Base-by-base conservation (phyloP, 2,113 vertebrate species). In the Cynocephalus volans region DNA sequence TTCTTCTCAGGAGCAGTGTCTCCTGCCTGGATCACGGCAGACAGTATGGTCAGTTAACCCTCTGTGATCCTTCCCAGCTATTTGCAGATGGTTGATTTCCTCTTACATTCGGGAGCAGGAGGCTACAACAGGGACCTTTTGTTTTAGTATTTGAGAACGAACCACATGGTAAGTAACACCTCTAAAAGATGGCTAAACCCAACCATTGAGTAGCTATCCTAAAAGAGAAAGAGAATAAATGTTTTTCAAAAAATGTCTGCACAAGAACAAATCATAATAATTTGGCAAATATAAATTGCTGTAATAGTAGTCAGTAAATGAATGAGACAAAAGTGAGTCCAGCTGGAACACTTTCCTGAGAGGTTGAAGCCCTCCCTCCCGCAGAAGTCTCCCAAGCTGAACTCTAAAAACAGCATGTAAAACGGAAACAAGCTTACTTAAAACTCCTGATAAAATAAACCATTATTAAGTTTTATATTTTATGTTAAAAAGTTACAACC, bases 331-430 rank as follows among this genome's bases (percentile, higher is more conserved):
- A 18, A 14, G 50, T 0, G 5, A 45, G 52, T 5, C 24, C 64
- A 15, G 45, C 24, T 15, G 10, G 36, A 17, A 23, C 8, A 1
- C 13, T 58, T 50, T 41, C 36, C 28, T 0, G 0, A 23, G 54
- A 11, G 2, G 3, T 6, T 4, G 6, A 50, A 21, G 33, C 0
- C 15, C 64, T 87, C 31, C 45, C 76, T 50, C 24, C 48, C 58
- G 1, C 8, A 4, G 13, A 50, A 3, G 6, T 19, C 28, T 23
- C 41, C 87, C 56, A 2, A 52, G 26, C 15, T 1, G n/a, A 67
- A 15, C 80, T n/a, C 72, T 48, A 21, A 2, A 31, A 69, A 19
- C 23, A 75, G n/a, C 24, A 6, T 1, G 12, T 5, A 9, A 13
- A 52, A 24, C 1, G 19, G 54, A 11, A 91, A 54, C 31, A 79